Evolutionary conservation across 2,888 invertebrate species (phyloP).

Genomic region (Syrista parreyssii): DNA sequence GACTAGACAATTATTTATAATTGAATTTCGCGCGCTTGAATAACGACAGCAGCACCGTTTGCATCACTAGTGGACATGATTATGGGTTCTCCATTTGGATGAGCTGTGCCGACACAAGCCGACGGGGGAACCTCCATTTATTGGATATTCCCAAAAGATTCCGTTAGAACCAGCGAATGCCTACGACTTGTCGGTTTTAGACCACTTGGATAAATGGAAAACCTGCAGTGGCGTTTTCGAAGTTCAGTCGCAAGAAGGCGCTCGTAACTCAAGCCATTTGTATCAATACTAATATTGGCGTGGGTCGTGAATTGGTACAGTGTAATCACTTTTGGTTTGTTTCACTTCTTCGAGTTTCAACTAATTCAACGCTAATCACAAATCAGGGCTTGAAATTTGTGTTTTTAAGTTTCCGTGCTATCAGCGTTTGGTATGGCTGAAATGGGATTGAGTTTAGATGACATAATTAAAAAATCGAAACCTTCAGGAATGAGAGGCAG

Average conservation of each 20-base stretch:
- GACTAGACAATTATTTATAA: too few species aligned
- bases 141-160: too few species aligned
- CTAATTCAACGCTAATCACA: not conserved
- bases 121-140: too few species aligned
- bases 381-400: not conserved
- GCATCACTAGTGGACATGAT: too few species aligned
- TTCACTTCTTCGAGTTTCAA: not conserved
- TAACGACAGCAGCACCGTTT: too few species aligned
- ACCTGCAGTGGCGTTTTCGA: not conserved
- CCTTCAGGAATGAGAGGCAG: constrained; percentile 53
- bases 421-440: constrained; percentile 45
- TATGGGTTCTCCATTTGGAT: too few species aligned
- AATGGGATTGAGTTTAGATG: constrained; percentile 62
- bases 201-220: too few species aligned
- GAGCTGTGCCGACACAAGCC: too few species aligned
- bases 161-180: too few species aligned
- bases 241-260: too few species aligned
- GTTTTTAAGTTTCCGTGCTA: not conserved
- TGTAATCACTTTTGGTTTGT: not conserved
- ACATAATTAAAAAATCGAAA: constrained; percentile 64
- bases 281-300: not conserved
- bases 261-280: not conserved
- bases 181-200: too few species aligned
- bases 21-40: too few species aligned
- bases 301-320: not conserved